These are phyloP conservation scores for Pedionomus torquatus DNA, from an alignment of 2,113 vertebrate species.

Conservation along the genomic window DNA sequence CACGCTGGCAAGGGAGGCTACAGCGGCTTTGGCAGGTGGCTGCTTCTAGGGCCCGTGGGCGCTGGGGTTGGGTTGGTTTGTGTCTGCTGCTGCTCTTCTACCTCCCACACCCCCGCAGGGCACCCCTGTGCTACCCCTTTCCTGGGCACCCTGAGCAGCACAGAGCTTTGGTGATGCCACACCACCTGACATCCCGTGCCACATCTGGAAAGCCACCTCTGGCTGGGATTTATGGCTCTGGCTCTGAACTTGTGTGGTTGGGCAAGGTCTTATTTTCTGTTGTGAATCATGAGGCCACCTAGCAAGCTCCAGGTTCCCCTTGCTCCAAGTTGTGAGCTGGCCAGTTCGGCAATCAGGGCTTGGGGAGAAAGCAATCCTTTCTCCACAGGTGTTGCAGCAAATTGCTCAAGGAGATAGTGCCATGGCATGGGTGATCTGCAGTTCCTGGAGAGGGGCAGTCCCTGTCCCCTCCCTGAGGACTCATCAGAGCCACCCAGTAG, in stretches of 20 bases:
- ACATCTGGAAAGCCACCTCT: background rate
- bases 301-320: background rate
- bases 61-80: background rate
- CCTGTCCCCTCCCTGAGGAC: fast-evolving
- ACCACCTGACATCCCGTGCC: fast-evolving
- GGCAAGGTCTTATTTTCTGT: background rate
- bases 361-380: background rate
- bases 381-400: background rate
- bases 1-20: background rate
- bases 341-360: background rate
- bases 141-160: fast-evolving
- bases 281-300: constrained; percentile 46
- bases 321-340: background rate
- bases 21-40: background rate
- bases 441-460: background rate
- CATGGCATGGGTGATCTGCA: fast-evolving
- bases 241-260: background rate
- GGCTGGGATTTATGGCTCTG: background rate
- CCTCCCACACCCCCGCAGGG: background rate
- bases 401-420: background rate
- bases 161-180: fast-evolving
- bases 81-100: background rate
- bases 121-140: fast-evolving
- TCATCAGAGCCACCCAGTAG: fast-evolving
- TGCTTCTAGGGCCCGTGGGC: background rate